Conservation (phyloP, 2,797 vertebrate species). For the Hemitrygon akajei region DNA sequence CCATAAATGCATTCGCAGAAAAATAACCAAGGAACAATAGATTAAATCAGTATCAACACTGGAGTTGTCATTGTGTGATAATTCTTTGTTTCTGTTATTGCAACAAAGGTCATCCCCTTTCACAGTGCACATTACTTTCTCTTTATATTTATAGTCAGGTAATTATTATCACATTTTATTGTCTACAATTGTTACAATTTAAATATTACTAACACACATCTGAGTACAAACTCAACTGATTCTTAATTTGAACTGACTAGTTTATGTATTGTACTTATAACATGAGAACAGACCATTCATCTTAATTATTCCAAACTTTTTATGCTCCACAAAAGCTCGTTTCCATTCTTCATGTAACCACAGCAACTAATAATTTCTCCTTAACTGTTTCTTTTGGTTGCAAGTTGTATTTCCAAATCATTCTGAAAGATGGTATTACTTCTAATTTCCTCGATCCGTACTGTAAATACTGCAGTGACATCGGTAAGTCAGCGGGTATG, state of each 20-base stretch:
- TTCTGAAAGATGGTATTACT: too few species aligned
- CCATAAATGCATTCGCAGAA: background rate
- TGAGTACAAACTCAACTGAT: too few species aligned
- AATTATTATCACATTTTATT: background rate
- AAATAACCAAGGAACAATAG: background rate
- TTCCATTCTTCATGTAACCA: background rate
- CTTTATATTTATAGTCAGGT: background rate
- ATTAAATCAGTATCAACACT: background rate
- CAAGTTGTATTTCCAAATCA: too few species aligned
- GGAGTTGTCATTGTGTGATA: background rate
- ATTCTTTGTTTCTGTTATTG: background rate
- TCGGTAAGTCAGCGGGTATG: too few species aligned
- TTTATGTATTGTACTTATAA: background rate
- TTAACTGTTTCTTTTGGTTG: too few species aligned
- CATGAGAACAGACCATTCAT: background rate
- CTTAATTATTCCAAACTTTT: too few species aligned
- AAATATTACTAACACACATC: background rate
- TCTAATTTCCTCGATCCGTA: too few species aligned
- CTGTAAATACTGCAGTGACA: too few species aligned
- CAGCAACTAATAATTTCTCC: background rate
- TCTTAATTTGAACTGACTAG: background rate
- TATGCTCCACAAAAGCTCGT: background rate
- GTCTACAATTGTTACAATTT: background rate
- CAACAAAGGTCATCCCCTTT: background rate
- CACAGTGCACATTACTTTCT: background rate